phyloP scores from a whole-genome alignment of 2,888 invertebrate genomes.

The Petrolisthes cinctipes region DNA sequence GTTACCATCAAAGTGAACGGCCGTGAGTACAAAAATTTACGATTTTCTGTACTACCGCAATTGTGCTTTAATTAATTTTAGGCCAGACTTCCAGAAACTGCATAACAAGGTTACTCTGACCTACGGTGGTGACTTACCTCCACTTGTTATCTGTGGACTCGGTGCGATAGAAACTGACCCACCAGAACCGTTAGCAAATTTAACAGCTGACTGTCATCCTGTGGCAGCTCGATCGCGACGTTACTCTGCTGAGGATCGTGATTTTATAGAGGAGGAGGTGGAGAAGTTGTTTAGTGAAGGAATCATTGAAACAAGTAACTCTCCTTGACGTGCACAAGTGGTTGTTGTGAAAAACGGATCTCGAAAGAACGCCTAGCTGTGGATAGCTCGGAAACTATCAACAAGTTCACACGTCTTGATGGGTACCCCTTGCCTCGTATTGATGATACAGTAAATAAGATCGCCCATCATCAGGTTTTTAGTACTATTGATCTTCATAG shows the following conservation, averaged over 20 bases:
- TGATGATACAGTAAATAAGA: conserved; percentile 18
- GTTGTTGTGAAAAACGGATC: conserved; percentile 4
- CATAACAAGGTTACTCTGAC: conserved; percentile 17
- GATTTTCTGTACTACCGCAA: background rate
- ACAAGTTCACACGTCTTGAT: conserved; percentile 16
- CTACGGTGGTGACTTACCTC: conserved; percentile 25
- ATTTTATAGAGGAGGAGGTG: too few relatives aligned
- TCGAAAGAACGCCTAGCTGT: conserved; percentile 13
- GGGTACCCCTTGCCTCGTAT: conserved; percentile 52
- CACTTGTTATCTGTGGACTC: conserved; percentile 33
- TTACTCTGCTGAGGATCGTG: background rate
- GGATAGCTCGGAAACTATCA: conserved; percentile 3
- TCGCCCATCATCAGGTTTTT: background rate
- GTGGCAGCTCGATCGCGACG: background rate
- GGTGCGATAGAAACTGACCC: background rate
- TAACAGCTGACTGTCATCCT: conserved; percentile 29
- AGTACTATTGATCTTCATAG: background rate
- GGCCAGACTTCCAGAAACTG: conserved; percentile 26
- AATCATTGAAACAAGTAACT: too few relatives aligned
- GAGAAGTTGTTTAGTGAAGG: too few relatives aligned
- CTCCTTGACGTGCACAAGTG: conserved; percentile 27
- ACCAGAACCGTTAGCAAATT: conserved; percentile 16
- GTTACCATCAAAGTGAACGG: background rate
- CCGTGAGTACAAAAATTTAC: background rate
- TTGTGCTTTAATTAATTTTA: background rate